phyloP scores from a whole-genome alignment of 2,797 vertebrate genomes.

The Xiphophorus birchmanni region DNA sequence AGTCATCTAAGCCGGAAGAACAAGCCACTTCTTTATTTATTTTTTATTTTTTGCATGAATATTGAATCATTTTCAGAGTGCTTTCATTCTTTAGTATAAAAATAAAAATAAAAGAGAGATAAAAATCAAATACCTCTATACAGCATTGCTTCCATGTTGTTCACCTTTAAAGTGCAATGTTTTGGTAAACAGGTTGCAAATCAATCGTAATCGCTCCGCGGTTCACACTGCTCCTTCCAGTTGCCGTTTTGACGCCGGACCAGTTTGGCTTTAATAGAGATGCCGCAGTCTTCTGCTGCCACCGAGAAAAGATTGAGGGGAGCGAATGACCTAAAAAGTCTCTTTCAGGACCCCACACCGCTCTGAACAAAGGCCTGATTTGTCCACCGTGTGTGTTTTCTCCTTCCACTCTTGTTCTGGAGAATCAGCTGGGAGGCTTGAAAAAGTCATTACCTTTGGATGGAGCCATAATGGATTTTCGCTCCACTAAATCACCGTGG shows the following conservation, averaged over 20 bases:
- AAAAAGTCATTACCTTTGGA: slow-evolving; percentile 83
- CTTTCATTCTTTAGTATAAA: not conserved
- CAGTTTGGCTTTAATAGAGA: slow-evolving; percentile 32
- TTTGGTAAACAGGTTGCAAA: slow-evolving; percentile 10
- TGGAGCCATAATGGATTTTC: slow-evolving; percentile 81
- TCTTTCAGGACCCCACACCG: slow-evolving; percentile 47
- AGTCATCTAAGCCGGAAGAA: not conserved
- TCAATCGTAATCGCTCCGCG: not conserved
- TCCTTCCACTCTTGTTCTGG: slow-evolving; percentile 54
- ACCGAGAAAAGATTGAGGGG: slow-evolving; percentile 41
- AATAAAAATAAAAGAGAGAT: not conserved
- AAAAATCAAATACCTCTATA: not conserved
- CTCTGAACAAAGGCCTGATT: slow-evolving; percentile 56
- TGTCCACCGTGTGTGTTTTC: slow-evolving; percentile 45
- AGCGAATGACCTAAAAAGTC: slow-evolving; percentile 41
- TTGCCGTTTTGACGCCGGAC: not conserved
- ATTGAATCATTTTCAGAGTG: slow-evolving; percentile 1
- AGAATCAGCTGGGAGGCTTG: slow-evolving; percentile 78
- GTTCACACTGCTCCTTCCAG: slow-evolving; percentile 2
- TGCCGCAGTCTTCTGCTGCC: slow-evolving; percentile 23
- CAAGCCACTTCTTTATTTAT: not conserved
- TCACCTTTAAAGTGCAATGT: not conserved
- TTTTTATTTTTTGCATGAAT: not conserved
- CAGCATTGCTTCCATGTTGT: not conserved
- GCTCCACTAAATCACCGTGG: slow-evolving; percentile 77